Evolutionary conservation across 2,888 invertebrate species (phyloP), one percentile per base, ranked within the genome.

Genomic region (Micoletzkya japonica): DNA sequence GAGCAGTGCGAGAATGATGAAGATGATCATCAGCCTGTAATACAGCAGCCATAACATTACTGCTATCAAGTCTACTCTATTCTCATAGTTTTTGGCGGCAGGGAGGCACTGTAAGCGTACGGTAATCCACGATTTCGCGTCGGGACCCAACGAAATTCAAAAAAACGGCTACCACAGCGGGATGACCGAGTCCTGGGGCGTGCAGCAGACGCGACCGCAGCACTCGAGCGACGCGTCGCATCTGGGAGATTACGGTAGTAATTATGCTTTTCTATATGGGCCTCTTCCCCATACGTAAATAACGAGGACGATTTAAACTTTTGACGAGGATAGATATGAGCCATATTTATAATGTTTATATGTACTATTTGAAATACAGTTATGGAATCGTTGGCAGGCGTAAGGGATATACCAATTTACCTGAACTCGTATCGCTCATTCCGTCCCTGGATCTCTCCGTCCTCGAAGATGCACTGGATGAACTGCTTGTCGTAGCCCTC

Each of bases 401-500:
- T 14, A 14, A 10, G 44, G 10, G 20, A 44, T 44, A 17, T 20
- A 44, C 10, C 14, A 10, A 44, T 14, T 44, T 24, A 80, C 81
- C 81, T 77, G 72, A 80, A 81, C 70, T 82, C 84, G 76, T 84
- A 84, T 73, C 84, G 78, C 74, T 84, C 84, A 71, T 84, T 84
- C 59, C 76, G 76, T 28, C 84, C 84, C 63, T 77, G 74, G 32
- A 84, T 80, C 63, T 75, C 76, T 37, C 80, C 79, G 63, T 84
- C 84, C 66, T 84, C 84, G 72, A 80, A 85, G 64, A 84, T 75
- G 74, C 84, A 84, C 70, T 79, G 76, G 34, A 75, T 77, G 76
- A 84, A 84, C 32, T 61, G 56, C 28, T 69, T 69, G n/a, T 32
- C 28, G 0, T 26, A 57, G 36, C 85, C 85, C 68, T 85, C 81